Conservation (phyloP, 2,888 invertebrate species). For the Muschampia plurimacula region DNA sequence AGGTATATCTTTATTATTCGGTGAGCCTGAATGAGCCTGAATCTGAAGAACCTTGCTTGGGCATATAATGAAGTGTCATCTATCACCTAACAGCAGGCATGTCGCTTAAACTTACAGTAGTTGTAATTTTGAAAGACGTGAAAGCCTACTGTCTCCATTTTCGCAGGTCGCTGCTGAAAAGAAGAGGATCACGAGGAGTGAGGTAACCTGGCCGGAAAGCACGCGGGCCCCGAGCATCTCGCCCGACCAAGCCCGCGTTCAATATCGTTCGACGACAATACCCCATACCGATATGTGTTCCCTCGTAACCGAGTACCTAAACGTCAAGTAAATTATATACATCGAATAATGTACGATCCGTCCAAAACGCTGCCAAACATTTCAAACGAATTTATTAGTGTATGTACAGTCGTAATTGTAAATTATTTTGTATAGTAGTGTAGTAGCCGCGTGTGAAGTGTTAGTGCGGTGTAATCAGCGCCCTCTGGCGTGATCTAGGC, state of each 20-base stretch:
- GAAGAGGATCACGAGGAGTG: conserved; percentile 73
- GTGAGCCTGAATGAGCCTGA: background rate
- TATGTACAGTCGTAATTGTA: conserved; percentile 38
- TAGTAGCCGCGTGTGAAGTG: conserved; percentile 66
- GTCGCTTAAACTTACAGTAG: background rate
- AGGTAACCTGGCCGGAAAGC: conserved; percentile 75
- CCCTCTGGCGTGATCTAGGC: conserved; percentile 72
- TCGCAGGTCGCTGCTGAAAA: conserved; percentile 83
- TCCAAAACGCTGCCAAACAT: conserved; percentile 82
- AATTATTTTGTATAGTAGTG: conserved; percentile 48
- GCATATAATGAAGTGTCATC: background rate
- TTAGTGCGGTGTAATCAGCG: conserved; percentile 62
- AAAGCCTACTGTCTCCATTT: conserved; percentile 75
- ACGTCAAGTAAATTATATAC: conserved; percentile 61
- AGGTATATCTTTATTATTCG: background rate
- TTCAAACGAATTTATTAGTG: conserved; percentile 81
- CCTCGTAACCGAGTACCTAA: conserved; percentile 67
- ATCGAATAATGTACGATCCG: conserved; percentile 83
- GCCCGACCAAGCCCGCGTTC: conserved; percentile 20
- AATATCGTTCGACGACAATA: conserved; percentile 48
- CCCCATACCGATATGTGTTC: conserved; percentile 69
- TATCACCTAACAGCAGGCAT: background rate
- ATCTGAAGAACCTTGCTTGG: background rate
- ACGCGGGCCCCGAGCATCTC: conserved; percentile 45
- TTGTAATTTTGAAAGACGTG: conserved; percentile 70